These are phyloP conservation scores for Dendrocincla tyrannina DNA, from an alignment of 2,797 vertebrate species.

Conservation along the genomic window DNA sequence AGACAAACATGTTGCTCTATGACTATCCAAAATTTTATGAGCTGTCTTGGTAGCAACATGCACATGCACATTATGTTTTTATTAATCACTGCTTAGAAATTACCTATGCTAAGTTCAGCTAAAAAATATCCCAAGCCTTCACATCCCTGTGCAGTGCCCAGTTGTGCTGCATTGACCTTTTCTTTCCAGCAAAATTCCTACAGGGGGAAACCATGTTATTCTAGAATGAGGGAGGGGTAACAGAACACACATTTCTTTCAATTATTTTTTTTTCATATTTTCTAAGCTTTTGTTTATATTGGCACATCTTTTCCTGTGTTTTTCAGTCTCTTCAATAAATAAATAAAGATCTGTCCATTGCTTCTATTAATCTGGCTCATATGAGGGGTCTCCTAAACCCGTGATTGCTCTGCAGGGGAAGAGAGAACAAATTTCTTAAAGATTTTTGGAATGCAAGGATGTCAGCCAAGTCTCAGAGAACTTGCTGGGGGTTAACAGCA, in stretches of 20 bases:
- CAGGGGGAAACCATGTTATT: neutral
- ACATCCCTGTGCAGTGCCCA: too few species aligned
- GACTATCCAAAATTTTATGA: neutral
- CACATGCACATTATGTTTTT: rapidly evolving
- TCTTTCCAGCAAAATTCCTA: neutral
- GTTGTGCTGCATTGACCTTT: neutral
- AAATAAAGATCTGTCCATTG: neutral
- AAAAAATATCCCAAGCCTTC: neutral
- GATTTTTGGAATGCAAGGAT: neutral
- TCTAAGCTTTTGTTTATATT: neutral
- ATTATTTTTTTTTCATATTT: neutral
- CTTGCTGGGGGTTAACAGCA: neutral
- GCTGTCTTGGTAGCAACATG: neutral
- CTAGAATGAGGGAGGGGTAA: neutral
- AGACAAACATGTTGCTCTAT: neutral
- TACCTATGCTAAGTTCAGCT: neutral
- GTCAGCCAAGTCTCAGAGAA: neutral
- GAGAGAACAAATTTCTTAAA: neutral
- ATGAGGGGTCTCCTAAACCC: neutral
- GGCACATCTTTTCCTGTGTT: neutral
- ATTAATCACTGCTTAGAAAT: neutral
- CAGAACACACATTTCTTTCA: neutral
- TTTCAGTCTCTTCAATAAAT: neutral
- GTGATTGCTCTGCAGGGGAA: neutral
- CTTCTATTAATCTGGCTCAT: neutral